Evolutionary conservation across 2,797 vertebrate genomes (phyloP), one percentile per base, ranked within the genome.

Genomic region (Sylvilagus floridanus): DNA sequence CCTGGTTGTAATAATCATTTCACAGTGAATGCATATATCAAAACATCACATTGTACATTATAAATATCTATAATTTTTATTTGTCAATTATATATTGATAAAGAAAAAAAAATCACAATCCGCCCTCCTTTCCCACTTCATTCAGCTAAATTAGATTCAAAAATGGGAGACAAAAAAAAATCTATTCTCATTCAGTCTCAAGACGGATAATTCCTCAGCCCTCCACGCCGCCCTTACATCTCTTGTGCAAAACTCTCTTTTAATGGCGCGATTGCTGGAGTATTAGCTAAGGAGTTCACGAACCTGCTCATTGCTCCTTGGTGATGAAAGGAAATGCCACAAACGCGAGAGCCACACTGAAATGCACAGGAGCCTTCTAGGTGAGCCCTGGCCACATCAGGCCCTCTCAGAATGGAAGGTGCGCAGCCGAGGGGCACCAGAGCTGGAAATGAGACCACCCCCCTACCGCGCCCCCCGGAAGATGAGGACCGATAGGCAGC

Each of bases 271-370:
- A 97, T 95, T 94, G 88, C 66, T 60, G 68, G 95, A 93, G 92
- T 96, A 95, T 89, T 93, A 96, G 76, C 77, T 75, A 96, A 95
- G 91, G 83, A 97, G 96, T 95, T 97, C 95, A 84, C 12, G 96
- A 95, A 72, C 32, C 7, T n/a, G 47, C 62, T 96, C 93, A 88
- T 88, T 96, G 92, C 94, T 97, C 96, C 88, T 94, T 71, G 3
- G n/a, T 90, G 91, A 92, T 89, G 77, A 93, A 97, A 77, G 50
- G 68, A 92, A 95, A 88, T 93, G 63, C 65, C 52, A 75, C 13
- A 77, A 82, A 97, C 91, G 92, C 57, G 7, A 97, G 97, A 86
- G 76, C 8, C 66, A 60, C 14, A 0, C 9, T 90, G 93, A 97
- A 12, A 96, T 97, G 89, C 32, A 37, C 50, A 60, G 65, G 26